Base-by-base conservation (phyloP, 2,113 vertebrate species). In the Sinocyclocheilus anophthalmus region DNA sequence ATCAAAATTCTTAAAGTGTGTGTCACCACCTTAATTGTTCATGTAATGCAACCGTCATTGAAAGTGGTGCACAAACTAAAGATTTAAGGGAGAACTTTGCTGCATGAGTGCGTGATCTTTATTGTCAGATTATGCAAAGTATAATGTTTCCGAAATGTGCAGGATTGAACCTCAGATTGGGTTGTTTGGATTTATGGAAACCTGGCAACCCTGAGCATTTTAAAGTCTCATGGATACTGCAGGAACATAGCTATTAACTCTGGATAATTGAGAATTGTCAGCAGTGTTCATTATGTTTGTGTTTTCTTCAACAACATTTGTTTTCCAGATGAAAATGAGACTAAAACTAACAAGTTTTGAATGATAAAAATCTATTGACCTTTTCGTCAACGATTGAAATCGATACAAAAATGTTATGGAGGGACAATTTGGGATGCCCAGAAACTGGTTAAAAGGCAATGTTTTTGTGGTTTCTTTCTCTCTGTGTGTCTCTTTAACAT, bases 401-500 rank as follows among this genome's bases (percentile, higher is more conserved):
- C 57, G 2, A 61, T 10, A n/a, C 7, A 61, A n/a, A 59, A 22
- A 22, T 9, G 20, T 57, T 57, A 20, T 2, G 55, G 5, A 57
- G 18, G 55, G 5, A 20, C 18, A 7, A 55, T 55, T 18, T 18
- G 16, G 14, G 53, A 18, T 16, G 14, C 4, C 53, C 53, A 55
- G 53, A 18, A 57, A 57, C 55, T 57, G 55, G 5, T 57, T 57
- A 57, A 57, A 57, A 57, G 7, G 5, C 16, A 20, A 6, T 57
- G 37, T 48, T 37, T 39, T 45, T 37, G 39, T 12, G 1, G 70
- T 53, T 14, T 65, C n/a, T 70, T 11, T 26, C 10, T 26, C 1
- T 22, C 12, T 50, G 11, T 61, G 14, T 80, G 78, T 88, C 91
- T 96, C 95, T 95, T 98, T 97, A 93, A 96, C 93, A 2, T 13